Percentiles rank a stretch among this genome's conserved stretches.
Conservation (phyloP, 2,113 vertebrate species). For the Anseranas semipalmata region DNA sequence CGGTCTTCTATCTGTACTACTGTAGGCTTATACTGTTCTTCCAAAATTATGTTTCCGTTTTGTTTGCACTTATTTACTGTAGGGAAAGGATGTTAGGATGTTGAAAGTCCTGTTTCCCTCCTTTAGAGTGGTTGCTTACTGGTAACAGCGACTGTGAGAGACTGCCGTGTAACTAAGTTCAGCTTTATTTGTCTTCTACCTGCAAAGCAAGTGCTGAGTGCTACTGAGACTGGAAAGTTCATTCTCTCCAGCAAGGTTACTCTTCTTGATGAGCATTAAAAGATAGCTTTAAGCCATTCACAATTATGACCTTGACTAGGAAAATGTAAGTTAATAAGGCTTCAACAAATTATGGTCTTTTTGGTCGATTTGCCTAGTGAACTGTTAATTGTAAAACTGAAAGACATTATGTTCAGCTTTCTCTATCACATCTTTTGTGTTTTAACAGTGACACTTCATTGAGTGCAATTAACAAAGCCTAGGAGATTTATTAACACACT, state of each 20-base stretch:
- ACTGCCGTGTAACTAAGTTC: not conserved
- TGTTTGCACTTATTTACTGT: not conserved
- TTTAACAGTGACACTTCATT: slow-evolving; percentile 93
- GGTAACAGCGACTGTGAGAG: slow-evolving; percentile 1
- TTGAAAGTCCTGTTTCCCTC: not conserved
- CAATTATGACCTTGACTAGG: slow-evolving; percentile 87
- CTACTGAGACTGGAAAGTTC: slow-evolving; percentile 50
- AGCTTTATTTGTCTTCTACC: slow-evolving; percentile 66
- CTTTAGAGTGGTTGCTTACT: not conserved
- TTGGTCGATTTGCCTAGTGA: slow-evolving; percentile 88
- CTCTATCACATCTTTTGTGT: slow-evolving; percentile 90
- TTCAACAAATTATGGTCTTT: slow-evolving; percentile 90
- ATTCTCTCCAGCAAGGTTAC: slow-evolving; percentile 73
- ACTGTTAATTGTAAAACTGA: slow-evolving; percentile 92
- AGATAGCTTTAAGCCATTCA: slow-evolving; percentile 80
- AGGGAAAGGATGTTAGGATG: not conserved
- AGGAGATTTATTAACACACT: slow-evolving; percentile 91
- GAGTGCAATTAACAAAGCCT: slow-evolving; percentile 92
- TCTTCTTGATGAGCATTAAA: slow-evolving; percentile 76
- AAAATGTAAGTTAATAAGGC: slow-evolving; percentile 90
- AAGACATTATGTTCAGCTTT: slow-evolving; percentile 90
- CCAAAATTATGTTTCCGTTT: not conserved
- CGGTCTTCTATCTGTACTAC: not conserved
- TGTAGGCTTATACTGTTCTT: not conserved
- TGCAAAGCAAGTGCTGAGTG: slow-evolving; percentile 35